phyloP scores from a whole-genome alignment of 2,888 invertebrate species.

The Apodemia mormo region DNA sequence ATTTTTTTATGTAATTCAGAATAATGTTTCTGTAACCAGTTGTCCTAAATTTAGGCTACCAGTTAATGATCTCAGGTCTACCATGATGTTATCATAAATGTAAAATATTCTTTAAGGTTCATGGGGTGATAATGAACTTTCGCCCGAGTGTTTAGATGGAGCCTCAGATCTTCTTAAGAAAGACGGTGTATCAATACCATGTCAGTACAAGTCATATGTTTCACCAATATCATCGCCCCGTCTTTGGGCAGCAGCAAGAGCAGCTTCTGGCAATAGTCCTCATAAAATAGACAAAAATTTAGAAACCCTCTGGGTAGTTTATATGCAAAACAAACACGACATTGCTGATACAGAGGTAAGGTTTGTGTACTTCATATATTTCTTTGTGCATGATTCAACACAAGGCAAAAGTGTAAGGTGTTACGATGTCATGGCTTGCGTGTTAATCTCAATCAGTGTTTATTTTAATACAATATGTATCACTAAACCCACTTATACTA shows the following conservation, averaged over 20 bases:
- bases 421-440: not conserved
- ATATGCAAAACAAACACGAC: constrained; percentile 91
- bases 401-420: not conserved
- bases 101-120: constrained; percentile 82
- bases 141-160: constrained; percentile 98
- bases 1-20: no score
- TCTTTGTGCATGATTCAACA: not conserved
- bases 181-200: constrained; percentile 95
- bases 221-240: constrained; percentile 96
- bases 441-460: no score
- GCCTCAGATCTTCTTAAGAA: constrained; percentile 92
- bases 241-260: constrained; percentile 88
- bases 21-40: no score
- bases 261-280: constrained; percentile 47
- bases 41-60: no score
- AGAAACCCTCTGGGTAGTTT: constrained; percentile 96
- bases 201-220: constrained; percentile 91
- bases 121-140: constrained; percentile 99
- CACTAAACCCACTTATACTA: no score
- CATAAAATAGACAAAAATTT: constrained; percentile 64
- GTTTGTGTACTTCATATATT: not conserved
- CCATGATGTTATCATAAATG: not conserved
- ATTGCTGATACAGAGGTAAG: constrained; percentile 84
- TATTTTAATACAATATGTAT: no score
- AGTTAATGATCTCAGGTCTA: no score